Conservation (phyloP, 2,888 invertebrate genomes). For the Glaucopsyche alexis region DNA sequence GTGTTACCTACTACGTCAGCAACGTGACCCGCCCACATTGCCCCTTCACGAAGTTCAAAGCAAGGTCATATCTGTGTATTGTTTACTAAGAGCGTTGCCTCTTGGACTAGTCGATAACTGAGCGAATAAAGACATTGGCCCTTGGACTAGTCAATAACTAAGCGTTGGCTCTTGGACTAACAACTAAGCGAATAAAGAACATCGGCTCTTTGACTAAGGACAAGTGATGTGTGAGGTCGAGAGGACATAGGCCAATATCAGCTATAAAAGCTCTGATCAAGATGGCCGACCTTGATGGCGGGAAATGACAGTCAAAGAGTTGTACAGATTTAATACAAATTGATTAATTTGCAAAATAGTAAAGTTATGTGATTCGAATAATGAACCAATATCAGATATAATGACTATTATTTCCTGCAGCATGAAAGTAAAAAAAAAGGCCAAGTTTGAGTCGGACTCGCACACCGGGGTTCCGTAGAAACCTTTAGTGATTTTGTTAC, state of each 20-base stretch:
- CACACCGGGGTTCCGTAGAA: no score
- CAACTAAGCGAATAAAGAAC: background rate
- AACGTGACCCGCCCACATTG: background rate
- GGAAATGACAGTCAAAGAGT: background rate
- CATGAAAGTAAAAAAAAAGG: no score
- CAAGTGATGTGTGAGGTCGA: slow-evolving; percentile 8
- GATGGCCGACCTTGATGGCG: background rate
- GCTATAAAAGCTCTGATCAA: background rate
- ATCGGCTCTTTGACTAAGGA: background rate
- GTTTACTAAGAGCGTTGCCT: background rate
- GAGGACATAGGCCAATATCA: slow-evolving; percentile 9
- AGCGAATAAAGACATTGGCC: background rate
- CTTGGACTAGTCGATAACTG: slow-evolving; percentile 10
- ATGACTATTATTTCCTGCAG: no score
- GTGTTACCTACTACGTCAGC: slow-evolving; percentile 3
- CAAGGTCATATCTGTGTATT: slow-evolving; percentile 6
- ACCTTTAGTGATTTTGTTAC: no score
- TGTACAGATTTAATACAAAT: background rate
- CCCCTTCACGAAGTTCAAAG: background rate
- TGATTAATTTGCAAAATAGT: background rate
- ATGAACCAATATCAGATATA: no score
- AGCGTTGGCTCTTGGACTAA: background rate
- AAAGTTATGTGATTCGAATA: no score
- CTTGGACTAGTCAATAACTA: background rate
- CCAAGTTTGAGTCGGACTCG: no score